These are phyloP conservation scores for Drosophila kanekoi DNA, from an alignment of 2,888 invertebrate genomes.

Conservation along the genomic window DNA sequence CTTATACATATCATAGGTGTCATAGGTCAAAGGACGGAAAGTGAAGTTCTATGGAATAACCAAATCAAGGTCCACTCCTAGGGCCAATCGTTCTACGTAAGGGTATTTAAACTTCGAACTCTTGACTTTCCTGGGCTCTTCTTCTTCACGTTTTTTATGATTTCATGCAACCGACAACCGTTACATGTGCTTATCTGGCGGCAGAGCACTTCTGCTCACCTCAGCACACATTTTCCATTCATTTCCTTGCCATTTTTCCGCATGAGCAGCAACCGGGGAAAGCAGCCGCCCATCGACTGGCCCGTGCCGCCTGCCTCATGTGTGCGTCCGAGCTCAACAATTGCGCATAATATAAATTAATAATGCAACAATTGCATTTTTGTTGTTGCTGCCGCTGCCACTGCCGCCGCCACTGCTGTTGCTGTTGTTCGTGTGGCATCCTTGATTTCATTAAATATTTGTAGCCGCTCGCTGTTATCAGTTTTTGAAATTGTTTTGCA, in stretches of 20 bases:
- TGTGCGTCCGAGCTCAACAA: slow-evolving; percentile 56
- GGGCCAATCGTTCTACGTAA: background rate
- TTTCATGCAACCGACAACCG: slow-evolving; percentile 55
- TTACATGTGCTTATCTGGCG: slow-evolving; percentile 72
- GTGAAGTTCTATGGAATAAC: no score
- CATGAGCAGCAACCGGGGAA: slow-evolving; percentile 47
- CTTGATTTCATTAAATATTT: slow-evolving; percentile 81
- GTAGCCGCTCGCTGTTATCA: slow-evolving; percentile 60
- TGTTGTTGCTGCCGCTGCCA: slow-evolving; percentile 39
- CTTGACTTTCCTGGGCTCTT: background rate
- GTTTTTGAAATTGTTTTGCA: slow-evolving; percentile 57
- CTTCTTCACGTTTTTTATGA: slow-evolving; percentile 44
- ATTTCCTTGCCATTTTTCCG: slow-evolving; percentile 68
- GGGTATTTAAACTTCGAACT: background rate
- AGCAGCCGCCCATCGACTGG: slow-evolving; percentile 1
- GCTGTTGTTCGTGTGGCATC: slow-evolving; percentile 33
- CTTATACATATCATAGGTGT: no score
- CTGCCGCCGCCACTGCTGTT: slow-evolving; percentile 23
- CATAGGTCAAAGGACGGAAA: no score
- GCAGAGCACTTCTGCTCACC: slow-evolving; percentile 34
- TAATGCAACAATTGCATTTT: slow-evolving; percentile 80
- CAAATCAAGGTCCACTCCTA: no score
- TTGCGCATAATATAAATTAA: slow-evolving; percentile 81
- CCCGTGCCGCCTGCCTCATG: slow-evolving; percentile 13
- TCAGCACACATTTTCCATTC: slow-evolving; percentile 45